Evolutionary conservation across 2,113 vertebrate genomes (phyloP).

Genomic region (Labeo catla): DNA sequence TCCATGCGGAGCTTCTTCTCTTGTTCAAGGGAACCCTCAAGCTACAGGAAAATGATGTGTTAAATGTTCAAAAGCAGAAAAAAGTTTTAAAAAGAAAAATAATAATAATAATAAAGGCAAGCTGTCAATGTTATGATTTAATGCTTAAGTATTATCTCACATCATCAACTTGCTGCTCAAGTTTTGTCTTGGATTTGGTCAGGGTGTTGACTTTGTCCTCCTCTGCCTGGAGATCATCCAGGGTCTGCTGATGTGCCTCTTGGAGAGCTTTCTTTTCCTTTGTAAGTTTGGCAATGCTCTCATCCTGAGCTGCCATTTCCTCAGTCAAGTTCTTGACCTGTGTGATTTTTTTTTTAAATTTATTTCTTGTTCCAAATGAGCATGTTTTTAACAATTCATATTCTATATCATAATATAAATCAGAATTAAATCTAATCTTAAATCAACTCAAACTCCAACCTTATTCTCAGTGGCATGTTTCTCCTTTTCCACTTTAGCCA

Average conservation of each 20-base stretch:
- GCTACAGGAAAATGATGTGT: neutral
- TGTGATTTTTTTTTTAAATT: neutral
- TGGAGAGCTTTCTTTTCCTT: constrained; percentile 66
- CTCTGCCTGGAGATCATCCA: constrained; percentile 76
- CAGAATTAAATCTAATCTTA: too few relatives aligned
- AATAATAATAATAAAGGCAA: too few relatives aligned
- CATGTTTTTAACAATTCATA: too few relatives aligned
- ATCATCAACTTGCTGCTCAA: constrained; percentile 61
- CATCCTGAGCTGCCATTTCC: constrained; percentile 52
- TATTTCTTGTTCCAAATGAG: constrained; percentile 76
- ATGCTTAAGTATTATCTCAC: too few relatives aligned
- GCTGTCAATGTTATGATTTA: too few relatives aligned
- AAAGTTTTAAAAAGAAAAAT: too few relatives aligned
- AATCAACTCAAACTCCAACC: too few relatives aligned
- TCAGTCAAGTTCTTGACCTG: constrained; percentile 47
- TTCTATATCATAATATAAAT: too few relatives aligned
- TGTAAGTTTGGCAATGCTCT: constrained; percentile 50
- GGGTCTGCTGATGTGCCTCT: constrained; percentile 61
- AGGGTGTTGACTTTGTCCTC: constrained; percentile 64
- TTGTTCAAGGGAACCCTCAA: constrained; percentile 64
- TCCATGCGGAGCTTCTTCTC: constrained; percentile 73
- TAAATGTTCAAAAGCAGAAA: neutral
- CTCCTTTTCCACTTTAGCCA: too few relatives aligned
- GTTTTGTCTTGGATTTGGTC: constrained; percentile 57
- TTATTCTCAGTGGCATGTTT: too few relatives aligned